Evolutionary conservation across 2,797 vertebrate genomes (phyloP), one percentile per base, ranked within the genome.

Genomic region (Halcyon badia): DNA sequence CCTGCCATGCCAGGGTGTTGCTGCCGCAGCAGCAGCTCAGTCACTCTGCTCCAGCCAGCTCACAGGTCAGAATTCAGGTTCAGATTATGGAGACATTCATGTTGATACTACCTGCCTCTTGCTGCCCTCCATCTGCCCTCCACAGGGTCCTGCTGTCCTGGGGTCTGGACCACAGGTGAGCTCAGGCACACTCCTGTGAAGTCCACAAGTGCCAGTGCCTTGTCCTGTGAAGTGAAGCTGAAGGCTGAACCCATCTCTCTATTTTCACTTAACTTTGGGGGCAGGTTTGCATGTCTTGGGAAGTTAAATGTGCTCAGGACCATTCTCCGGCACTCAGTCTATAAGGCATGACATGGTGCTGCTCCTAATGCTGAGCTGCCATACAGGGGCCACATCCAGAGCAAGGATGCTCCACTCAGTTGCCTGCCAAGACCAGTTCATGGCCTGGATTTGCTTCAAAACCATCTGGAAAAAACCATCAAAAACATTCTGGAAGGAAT

Each of bases 151-250:
- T 42, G 54, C 21, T 68, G 14, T 31, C 31, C 60, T 33, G 35
- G 37, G 22, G 16, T 26, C n/a, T 28, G 46, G 26, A 37, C 37
- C n/a, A 12, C n/a, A 14, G 7, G 7, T 37, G 2, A 4, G n/a
- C 39, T 39, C n/a, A 28, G 54, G 44, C 42, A 30, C 8, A 2
- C 15, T 69, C 54, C 21, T 12, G 26, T 58, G 44, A 60, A 42
- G 37, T 31, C 44, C 31, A 11, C 8, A 7, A 31, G 26, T 8
- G 4, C 6, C 3, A 10, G 21, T 6, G 21, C 9, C 26, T 41
- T n/a, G 37, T 39, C n/a, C 28, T 28, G 49, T 11, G 19, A 51
- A 46, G n/a, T 0, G 1, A 21, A 17, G 49, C 2, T 4, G 17
- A 75, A 52, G 14, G 37, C 26, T 37, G 46, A n/a, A 52, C 21